These are phyloP conservation scores for Sciurus niger DNA, from an alignment of 2,113 vertebrate species.

Conservation along the genomic window DNA sequence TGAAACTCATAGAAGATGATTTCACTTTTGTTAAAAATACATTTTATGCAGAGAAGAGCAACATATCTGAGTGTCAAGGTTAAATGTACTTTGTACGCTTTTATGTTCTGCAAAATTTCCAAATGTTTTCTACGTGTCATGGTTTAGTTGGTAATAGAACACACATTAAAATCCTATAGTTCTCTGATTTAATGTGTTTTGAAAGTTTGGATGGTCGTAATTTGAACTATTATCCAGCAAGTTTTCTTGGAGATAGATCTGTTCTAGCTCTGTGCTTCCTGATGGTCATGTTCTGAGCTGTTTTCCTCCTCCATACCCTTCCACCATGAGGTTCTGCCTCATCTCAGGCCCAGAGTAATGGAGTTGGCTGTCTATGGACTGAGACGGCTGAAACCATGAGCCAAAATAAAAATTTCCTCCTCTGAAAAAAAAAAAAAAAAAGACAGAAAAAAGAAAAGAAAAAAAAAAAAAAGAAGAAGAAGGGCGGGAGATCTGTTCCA, in stretches of 20 bases:
- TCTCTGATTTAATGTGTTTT: constrained; percentile 26
- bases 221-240: not conserved
- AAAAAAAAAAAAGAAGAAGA: too few relatives aligned
- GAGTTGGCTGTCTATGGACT: too few relatives aligned
- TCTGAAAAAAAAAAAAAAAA: too few relatives aligned
- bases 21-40: constrained; percentile 34
- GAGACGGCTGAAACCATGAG: too few relatives aligned
- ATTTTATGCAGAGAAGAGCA: not conserved
- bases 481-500: not conserved
- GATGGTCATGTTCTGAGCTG: too few relatives aligned
- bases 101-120: constrained; percentile 53
- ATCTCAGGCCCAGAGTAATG: too few relatives aligned
- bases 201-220: not conserved
- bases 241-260: not conserved
- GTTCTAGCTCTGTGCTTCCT: not conserved
- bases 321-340: too few relatives aligned
- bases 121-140: constrained; percentile 32
- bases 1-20: not conserved
- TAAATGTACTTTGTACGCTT: not conserved
- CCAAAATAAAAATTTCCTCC: too few relatives aligned
- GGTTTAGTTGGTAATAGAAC: not conserved
- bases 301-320: too few relatives aligned
- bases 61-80: not conserved
- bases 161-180: not conserved
- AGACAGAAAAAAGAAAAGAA: too few relatives aligned